Conservation (phyloP, 2,888 invertebrate species). For the Tinea pellionella region DNA sequence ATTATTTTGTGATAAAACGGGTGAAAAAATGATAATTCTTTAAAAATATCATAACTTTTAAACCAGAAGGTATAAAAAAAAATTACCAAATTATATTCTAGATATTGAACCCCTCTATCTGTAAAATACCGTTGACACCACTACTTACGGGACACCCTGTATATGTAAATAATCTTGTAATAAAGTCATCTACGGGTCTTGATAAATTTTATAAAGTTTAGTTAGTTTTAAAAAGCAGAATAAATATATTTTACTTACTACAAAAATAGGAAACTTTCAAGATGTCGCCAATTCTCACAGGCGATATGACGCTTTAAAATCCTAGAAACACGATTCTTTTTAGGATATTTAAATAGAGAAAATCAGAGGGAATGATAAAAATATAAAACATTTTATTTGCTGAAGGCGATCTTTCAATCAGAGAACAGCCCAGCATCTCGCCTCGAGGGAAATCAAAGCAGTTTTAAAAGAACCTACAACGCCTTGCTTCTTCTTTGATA, state of each 20-base stretch:
- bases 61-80: too few relatives aligned
- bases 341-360: not conserved
- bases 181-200: too few relatives aligned
- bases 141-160: too few relatives aligned
- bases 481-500: constrained; percentile 20
- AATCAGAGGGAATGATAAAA: not conserved
- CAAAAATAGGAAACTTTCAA: not conserved
- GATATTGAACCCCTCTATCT: too few relatives aligned
- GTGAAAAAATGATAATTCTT: too few relatives aligned
- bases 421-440: constrained; percentile 23
- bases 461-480: constrained; percentile 24
- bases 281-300: not conserved
- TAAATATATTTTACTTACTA: not conserved
- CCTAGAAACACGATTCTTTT: not conserved
- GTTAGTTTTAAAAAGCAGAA: not conserved
- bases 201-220: not conserved
- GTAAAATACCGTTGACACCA: too few relatives aligned
- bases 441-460: constrained; percentile 32
- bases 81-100: too few relatives aligned
- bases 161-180: too few relatives aligned
- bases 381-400: constrained; percentile 6
- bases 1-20: too few relatives aligned
- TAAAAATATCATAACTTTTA: too few relatives aligned
- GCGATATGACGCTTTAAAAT: not conserved
- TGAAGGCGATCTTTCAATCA: constrained; percentile 21